Base-by-base conservation (phyloP, 1,140 invertebrate species). In the Drosophila kepulauana region DNA sequence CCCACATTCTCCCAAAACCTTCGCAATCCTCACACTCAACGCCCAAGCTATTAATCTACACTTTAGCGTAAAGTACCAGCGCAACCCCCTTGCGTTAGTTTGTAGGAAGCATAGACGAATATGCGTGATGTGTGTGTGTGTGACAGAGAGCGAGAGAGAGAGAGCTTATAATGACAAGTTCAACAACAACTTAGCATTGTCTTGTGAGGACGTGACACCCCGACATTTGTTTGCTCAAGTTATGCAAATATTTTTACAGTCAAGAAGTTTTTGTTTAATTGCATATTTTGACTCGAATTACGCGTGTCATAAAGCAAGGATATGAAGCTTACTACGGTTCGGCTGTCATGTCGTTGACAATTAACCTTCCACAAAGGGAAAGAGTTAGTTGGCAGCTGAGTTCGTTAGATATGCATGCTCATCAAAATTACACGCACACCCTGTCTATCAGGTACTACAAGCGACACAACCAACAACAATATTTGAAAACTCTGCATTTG, bases 231-330 rank as follows among this genome's bases (percentile, higher is more conserved):
- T 89, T 89, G 81, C 81, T 51, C 81, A 88, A 88, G 85, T 85
- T 88, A 88, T 88, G 85, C 85, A 88, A 88, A 88, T 89, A 89
- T 88, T 88, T 88, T 85, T 88, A 78, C 75, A 89, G 85, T 88
- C 86, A 89, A 88, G 85, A 88, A 89, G 85, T 91, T 91, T 91
- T 91, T 89, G 85, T 91, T 91, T 91, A 91, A 91, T 91, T 91
- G 89, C 89, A 90, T 91, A 91, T 91, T 91, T 89, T 91, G 89
- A 87, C 78, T 91, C 75, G 89, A 78, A 91, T 91, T 91, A 91
- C 89, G 86, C 89, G 89, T 91, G 89, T 91, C 89, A 91, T 91
- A 90, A 89, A 91, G 80, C 85, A 89, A 61, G 63, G 58, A 73
- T 76, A 64, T 79, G 66, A 92, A 92, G 90, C 77, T 77, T 79